These are phyloP conservation scores for Idaea dimidiata DNA, from an alignment of 2,888 invertebrate species.

Conservation along the genomic window DNA sequence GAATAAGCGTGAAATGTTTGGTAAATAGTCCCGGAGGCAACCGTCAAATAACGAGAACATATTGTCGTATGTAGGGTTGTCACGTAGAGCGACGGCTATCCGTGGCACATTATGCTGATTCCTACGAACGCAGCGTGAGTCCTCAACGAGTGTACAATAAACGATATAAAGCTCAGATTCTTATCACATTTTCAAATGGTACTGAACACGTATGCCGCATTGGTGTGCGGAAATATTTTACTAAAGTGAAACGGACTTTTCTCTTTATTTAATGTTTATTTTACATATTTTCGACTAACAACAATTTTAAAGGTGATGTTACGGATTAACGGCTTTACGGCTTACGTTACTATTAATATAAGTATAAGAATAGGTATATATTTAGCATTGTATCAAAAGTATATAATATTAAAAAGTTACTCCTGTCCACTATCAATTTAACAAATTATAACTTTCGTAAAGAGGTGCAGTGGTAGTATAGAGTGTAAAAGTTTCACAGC, in stretches of 20 bases:
- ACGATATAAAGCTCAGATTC: conserved; percentile 19
- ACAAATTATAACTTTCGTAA: conserved; percentile 42
- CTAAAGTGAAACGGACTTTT: no score
- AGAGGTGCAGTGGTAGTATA: conserved; percentile 45
- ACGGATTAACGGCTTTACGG: no score
- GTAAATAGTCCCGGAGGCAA: conserved; percentile 23
- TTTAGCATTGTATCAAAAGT: no score
- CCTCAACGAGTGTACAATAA: conserved; percentile 21
- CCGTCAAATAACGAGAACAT: conserved; percentile 42
- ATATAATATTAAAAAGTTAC: not conserved
- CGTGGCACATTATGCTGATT: conserved; percentile 62
- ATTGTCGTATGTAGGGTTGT: conserved; percentile 46
- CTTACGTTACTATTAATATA: no score
- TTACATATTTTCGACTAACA: no score
- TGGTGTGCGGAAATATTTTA: not conserved
- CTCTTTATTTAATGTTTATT: no score
- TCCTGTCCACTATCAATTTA: conserved; percentile 17
- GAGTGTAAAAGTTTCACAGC: conserved; percentile 55
- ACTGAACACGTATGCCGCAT: conserved; percentile 9
- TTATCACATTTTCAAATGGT: conserved; percentile 21
- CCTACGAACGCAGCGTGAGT: conserved; percentile 22
- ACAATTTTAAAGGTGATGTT: no score
- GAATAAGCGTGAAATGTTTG: conserved; percentile 15
- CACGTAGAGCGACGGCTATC: conserved; percentile 60
- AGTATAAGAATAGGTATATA: no score